Percentiles rank a stretch among this genome's conserved stretches.
phyloP scores from a whole-genome alignment of 2,888 invertebrate species.

The Ormyrus rosae region DNA sequence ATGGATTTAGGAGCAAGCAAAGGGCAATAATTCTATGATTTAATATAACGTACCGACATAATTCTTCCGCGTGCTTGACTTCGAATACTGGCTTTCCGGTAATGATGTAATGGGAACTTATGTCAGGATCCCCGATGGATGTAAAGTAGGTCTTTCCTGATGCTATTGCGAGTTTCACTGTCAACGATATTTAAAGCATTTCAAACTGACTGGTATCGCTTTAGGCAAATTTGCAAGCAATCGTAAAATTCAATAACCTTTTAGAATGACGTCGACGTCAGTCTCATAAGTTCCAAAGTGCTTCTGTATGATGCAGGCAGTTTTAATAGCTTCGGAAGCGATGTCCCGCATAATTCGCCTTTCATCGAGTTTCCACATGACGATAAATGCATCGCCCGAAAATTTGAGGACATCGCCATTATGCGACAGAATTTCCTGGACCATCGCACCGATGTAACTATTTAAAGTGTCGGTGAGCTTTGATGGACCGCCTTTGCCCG shows the following conservation, averaged over 20 bases:
- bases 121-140: slow-evolving; percentile 77
- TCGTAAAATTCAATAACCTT: slow-evolving; percentile 74
- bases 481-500: slow-evolving; percentile 83
- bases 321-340: slow-evolving; percentile 82
- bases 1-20: too few relatives aligned
- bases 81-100: slow-evolving; percentile 82
- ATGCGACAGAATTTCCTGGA: slow-evolving; percentile 82
- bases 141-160: slow-evolving; percentile 80
- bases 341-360: slow-evolving; percentile 79
- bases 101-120: slow-evolving; percentile 79
- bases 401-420: slow-evolving; percentile 83
- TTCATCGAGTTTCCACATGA: slow-evolving; percentile 81
- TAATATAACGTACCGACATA: slow-evolving; percentile 63
- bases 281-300: slow-evolving; percentile 81
- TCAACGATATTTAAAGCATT: not conserved
- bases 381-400: slow-evolving; percentile 82
- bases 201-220: not conserved
- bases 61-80: slow-evolving; percentile 74
- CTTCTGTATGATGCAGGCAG: slow-evolving; percentile 82
- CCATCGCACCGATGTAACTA: slow-evolving; percentile 84
- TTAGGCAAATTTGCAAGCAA: not conserved
- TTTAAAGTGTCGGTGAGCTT: slow-evolving; percentile 83
- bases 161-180: slow-evolving; percentile 82
- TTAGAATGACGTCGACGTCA: slow-evolving; percentile 80
- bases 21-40: slow-evolving; percentile 4